Base-by-base conservation (phyloP, 2,888 invertebrate genomes). In the Terebella lapidaria region DNA sequence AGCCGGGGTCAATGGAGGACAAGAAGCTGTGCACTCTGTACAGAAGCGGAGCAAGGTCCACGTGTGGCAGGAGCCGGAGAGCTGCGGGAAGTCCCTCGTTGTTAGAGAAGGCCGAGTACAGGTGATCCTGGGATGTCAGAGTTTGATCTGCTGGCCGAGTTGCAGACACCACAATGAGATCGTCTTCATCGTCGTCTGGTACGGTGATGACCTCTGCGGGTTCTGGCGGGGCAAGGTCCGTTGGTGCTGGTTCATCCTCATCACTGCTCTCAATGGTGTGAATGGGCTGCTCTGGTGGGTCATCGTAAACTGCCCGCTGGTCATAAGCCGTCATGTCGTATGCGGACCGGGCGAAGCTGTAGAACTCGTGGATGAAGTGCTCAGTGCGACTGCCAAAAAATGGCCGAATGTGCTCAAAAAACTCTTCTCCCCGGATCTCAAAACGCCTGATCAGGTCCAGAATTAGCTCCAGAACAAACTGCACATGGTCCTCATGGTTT, bases 301-400 rank as follows among this genome's bases (percentile, higher is more conserved):
- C 56, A 54, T 70, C 69, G 68, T 82, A 82, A 10, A 71, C 63
- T 2, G 76, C 77, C 47, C 72, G 69, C 28, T 70, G 67, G 68
- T 83, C 83, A 68, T 81, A 84, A n/a, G 89, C 90, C 57, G 87
- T 84, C 86, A 94, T 87, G 75, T 92, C 92, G 77, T 87, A 91
- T 0, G 91, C 91, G 15, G 92, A 92, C 28, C 89, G 85, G 30
- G 94, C 92, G 81, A 89, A 95, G 77, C 87, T 87, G 71, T 88
- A 87, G 63, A 95, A 85, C 76, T 95, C 94, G 76, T 94, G 93
- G 30, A 91, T 85, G 77, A 95, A 95, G 79, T 94, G 94, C 60
- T 87, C 86, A 0, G 92, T 90, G 67, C 87, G 84, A 0, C 83
- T 82, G 24, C 87, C 87, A 64, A 93, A 84, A 76, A 87, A 89